phyloP scores from a whole-genome alignment of 2,113 vertebrate species.

The Amazona vittata region DNA sequence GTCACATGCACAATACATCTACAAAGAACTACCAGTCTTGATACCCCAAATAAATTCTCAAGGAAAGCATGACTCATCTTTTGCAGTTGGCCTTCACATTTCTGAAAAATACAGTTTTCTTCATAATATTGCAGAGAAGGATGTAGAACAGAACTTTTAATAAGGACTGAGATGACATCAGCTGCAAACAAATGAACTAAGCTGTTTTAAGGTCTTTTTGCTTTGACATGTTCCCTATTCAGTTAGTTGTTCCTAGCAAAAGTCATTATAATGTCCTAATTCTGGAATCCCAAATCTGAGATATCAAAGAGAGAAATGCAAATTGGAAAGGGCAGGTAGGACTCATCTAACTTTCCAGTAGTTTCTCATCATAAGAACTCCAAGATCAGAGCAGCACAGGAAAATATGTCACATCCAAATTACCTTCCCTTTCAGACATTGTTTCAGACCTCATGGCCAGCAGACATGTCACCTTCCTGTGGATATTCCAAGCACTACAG shows the following conservation, averaged over 20 bases:
- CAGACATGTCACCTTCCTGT: neutral
- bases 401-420: neutral
- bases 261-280: neutral
- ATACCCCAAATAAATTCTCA: neutral
- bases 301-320: neutral
- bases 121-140: neutral
- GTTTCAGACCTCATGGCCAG: neutral
- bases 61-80: neutral
- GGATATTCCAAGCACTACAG: neutral
- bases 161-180: neutral
- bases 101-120: neutral
- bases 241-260: neutral
- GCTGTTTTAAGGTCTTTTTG: neutral
- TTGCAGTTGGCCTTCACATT: neutral
- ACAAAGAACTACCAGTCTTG: neutral
- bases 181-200: neutral
- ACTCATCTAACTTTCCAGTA: neutral
- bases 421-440: neutral
- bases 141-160: neutral
- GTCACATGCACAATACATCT: rapidly evolving
- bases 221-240: neutral
- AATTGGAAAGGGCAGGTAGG: neutral
- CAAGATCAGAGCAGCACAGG: neutral
- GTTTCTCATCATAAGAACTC: neutral
- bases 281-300: neutral